Percentiles rank a stretch among this genome's conserved stretches.
These are phyloP conservation scores for Lasioglossum albipes DNA, from an alignment of 1,140 invertebrate genomes.

Conservation along the genomic window DNA sequence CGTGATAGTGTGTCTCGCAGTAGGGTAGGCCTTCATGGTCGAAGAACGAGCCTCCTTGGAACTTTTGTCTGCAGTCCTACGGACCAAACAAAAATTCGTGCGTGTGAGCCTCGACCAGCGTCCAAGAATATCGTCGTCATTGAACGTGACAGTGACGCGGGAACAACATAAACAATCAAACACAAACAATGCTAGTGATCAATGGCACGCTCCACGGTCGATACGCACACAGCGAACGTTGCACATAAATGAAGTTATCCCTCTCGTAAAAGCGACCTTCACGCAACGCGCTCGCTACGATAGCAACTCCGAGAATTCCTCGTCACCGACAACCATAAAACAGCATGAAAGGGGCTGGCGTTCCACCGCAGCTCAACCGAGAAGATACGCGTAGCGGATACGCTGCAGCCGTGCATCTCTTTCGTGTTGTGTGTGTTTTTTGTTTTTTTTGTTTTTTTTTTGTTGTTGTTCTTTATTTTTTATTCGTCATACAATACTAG, in stretches of 20 bases:
- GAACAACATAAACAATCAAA: background rate
- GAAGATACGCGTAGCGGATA: slow-evolving; percentile 13
- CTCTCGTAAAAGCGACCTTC: too few species aligned
- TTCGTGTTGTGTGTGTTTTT: slow-evolving; percentile 50
- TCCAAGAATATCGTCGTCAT: background rate
- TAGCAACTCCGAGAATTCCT: background rate
- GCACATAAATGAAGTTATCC: too few species aligned
- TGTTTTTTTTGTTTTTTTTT: slow-evolving; percentile 46
- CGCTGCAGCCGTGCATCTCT: slow-evolving; percentile 33
- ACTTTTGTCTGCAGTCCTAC: slow-evolving; percentile 95
- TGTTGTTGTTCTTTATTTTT: slow-evolving; percentile 56
- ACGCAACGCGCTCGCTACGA: background rate
- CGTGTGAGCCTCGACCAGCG: background rate
- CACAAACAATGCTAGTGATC: background rate
- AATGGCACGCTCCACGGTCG: background rate
- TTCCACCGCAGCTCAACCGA: background rate
- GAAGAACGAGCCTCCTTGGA: slow-evolving; percentile 96
- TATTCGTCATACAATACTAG: slow-evolving; percentile 58
- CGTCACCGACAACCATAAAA: background rate
- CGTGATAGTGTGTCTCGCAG: slow-evolving; percentile 99
- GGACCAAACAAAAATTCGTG: slow-evolving; percentile 57
- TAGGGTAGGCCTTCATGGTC: slow-evolving; percentile 98
- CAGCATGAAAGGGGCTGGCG: background rate
- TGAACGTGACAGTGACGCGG: background rate
- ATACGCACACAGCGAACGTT: too few species aligned